phyloP scores from a whole-genome alignment of 2,888 invertebrate species.

The Nemotelus nigrinus region DNA sequence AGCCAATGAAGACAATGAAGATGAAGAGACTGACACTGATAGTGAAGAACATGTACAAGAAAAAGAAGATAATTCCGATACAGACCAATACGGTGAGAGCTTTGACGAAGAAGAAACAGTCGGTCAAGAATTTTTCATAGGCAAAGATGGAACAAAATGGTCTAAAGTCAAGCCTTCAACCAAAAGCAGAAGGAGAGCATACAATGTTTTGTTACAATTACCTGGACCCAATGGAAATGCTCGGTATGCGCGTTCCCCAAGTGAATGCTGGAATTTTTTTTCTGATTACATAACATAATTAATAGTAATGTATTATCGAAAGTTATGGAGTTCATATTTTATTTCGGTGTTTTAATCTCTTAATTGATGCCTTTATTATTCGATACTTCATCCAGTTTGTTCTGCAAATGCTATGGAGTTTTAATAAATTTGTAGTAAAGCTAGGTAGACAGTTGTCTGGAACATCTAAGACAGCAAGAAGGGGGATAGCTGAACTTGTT shows the following conservation, averaged over 20 bases:
- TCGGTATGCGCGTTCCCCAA: conserved; percentile 6
- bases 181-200: conserved; percentile 6
- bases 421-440: too few relatives aligned
- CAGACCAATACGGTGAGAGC: conserved; percentile 24
- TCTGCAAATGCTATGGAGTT: too few relatives aligned
- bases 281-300: conserved; percentile 1
- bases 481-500: too few relatives aligned
- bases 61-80: conserved; percentile 14
- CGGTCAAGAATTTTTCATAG: conserved; percentile 7
- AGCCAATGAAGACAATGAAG: conserved; percentile 4
- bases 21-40: conserved; percentile 2
- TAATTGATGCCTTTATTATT: too few relatives aligned
- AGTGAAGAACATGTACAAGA: conserved; percentile 3
- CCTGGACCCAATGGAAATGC: neutral
- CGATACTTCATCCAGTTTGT: too few relatives aligned
- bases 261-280: conserved; percentile 17
- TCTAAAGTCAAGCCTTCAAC: conserved; percentile 12
- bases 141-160: conserved; percentile 23
- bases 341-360: too few relatives aligned
- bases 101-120: neutral
- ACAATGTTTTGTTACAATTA: conserved; percentile 7
- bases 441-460: too few relatives aligned
- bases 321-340: too few relatives aligned
- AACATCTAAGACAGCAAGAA: too few relatives aligned
- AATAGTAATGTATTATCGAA: conserved; percentile 10